phyloP scores from a whole-genome alignment of 2,888 invertebrate species.

The Diploptera punctata region DNA sequence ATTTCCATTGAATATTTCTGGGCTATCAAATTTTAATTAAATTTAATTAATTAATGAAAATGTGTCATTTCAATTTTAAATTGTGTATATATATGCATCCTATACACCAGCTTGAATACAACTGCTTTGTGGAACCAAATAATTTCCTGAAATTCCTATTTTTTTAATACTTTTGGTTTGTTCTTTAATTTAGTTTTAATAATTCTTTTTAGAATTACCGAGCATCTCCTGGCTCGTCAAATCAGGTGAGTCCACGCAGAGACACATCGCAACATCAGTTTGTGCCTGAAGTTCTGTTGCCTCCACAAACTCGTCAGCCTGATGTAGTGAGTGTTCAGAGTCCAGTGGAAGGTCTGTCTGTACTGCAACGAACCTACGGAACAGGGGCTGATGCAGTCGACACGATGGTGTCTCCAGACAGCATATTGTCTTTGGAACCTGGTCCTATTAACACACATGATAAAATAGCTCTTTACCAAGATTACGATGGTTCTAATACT shows the following conservation, averaged over 20 bases:
- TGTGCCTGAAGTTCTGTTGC: conserved; percentile 41
- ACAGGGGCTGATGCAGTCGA: conserved; percentile 24
- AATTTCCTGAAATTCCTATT: too few relatives aligned
- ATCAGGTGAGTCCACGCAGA: conserved; percentile 21
- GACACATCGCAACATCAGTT: conserved; percentile 32
- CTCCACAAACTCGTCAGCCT: conserved; percentile 9
- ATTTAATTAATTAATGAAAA: too few relatives aligned
- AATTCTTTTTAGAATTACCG: conserved; percentile 14
- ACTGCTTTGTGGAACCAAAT: too few relatives aligned
- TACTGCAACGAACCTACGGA: conserved; percentile 43
- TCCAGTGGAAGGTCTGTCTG: conserved; percentile 41
- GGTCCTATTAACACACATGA: conserved; percentile 29
- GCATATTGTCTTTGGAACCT: conserved; percentile 30
- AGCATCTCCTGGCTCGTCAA: conserved; percentile 25
- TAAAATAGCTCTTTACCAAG: conserved; percentile 41
- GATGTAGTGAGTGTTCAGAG: conserved; percentile 44
- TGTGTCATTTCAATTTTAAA: too few relatives aligned
- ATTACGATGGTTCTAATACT: conserved; percentile 44
- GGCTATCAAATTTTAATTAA: too few relatives aligned
- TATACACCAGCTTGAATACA: too few relatives aligned
- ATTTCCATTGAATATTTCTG: too few relatives aligned
- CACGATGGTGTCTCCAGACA: conserved; percentile 22
- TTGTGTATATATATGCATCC: too few relatives aligned
- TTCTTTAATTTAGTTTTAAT: too few relatives aligned
- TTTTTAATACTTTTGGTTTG: too few relatives aligned